Percentiles rank a stretch among this genome's conserved stretches.
These are phyloP conservation scores for Ptilorrhoa leucosticta DNA, from an alignment of 2,113 vertebrate genomes.

Conservation along the genomic window DNA sequence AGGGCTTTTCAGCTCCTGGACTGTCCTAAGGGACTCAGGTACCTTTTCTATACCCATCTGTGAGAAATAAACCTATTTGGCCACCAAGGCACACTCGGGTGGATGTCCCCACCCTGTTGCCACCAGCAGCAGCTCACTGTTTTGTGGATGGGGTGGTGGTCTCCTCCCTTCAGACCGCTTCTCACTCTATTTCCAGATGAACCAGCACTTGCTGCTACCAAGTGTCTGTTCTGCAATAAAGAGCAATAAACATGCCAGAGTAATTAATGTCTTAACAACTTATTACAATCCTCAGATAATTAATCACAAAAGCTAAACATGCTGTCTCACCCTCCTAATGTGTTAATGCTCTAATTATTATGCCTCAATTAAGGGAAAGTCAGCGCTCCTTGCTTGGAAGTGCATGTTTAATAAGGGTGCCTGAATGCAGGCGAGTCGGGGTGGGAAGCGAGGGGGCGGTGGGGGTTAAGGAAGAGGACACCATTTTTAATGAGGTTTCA, in stretches of 20 bases:
- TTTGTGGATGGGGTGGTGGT: not conserved
- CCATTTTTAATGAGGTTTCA: conserved; percentile 34
- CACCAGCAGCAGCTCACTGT: not conserved
- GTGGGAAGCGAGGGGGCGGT: not conserved
- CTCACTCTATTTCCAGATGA: not conserved
- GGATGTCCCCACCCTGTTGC: not conserved
- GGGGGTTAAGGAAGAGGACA: not conserved
- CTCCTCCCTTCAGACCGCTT: not conserved
- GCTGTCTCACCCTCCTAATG: conserved; percentile 81
- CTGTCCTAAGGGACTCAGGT: not conserved
- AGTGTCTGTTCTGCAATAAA: conserved; percentile 58
- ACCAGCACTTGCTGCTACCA: not conserved
- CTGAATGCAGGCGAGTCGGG: not conserved
- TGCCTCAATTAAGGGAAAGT: conserved; percentile 80
- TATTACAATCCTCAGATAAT: conserved; percentile 84
- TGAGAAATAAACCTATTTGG: not conserved
- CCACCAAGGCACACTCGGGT: not conserved
- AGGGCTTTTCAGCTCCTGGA: not conserved
- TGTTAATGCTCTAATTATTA: conserved; percentile 85
- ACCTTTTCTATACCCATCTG: not conserved
- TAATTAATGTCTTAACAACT: conserved; percentile 84
- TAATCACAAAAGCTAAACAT: conserved; percentile 84
- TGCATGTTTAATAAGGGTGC: conserved; percentile 67
- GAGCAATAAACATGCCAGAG: conserved; percentile 73
- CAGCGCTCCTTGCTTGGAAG: conserved; percentile 72